A percentile compares a stretch with the other conserved stretches of the same genome.
These are phyloP conservation scores for Danaus plexippus DNA, from an alignment of 1,140 invertebrate genomes.

Conservation along the genomic window DNA sequence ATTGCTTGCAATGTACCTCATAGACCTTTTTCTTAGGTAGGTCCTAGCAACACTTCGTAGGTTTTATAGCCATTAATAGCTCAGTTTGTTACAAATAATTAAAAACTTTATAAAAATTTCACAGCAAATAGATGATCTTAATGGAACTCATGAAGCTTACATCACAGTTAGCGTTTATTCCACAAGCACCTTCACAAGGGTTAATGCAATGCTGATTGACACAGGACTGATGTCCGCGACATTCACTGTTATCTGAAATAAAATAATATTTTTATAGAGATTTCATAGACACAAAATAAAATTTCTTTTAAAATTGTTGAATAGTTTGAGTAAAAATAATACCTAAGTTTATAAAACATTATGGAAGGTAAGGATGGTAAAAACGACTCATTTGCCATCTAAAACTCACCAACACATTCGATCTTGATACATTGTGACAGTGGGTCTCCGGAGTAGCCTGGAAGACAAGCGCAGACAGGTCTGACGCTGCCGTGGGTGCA, in stretches of 20 bases:
- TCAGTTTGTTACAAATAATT: too few relatives aligned
- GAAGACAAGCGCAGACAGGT: constrained; percentile 80
- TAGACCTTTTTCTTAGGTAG: too few relatives aligned
- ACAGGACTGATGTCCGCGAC: constrained; percentile 80
- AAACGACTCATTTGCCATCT: too few relatives aligned
- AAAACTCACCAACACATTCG: constrained; percentile 75
- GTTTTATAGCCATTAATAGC: too few relatives aligned
- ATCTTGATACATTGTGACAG: constrained; percentile 75
- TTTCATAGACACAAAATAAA: too few relatives aligned
- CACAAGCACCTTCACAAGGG: constrained; percentile 84
- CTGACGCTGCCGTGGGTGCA: constrained; percentile 74
- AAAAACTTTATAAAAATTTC: too few relatives aligned
- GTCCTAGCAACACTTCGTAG: too few relatives aligned
- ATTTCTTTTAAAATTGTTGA: too few relatives aligned
- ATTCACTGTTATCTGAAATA: constrained; percentile 72
- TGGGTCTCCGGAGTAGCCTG: constrained; percentile 82
- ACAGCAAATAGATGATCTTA: too few relatives aligned
- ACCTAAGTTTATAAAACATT: background rate
- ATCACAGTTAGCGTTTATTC: constrained; percentile 78
- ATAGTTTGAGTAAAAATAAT: too few relatives aligned
- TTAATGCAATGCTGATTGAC: constrained; percentile 83
- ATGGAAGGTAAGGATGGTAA: background rate
- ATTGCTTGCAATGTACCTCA: too few relatives aligned
- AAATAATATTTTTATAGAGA: constrained; percentile 6
- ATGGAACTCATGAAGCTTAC: too few relatives aligned